A percentile compares a stretch with the other conserved stretches of the same genome.
These are phyloP conservation scores for Bombus difficillimus DNA, from an alignment of 1,140 invertebrate species.

Conservation along the genomic window DNA sequence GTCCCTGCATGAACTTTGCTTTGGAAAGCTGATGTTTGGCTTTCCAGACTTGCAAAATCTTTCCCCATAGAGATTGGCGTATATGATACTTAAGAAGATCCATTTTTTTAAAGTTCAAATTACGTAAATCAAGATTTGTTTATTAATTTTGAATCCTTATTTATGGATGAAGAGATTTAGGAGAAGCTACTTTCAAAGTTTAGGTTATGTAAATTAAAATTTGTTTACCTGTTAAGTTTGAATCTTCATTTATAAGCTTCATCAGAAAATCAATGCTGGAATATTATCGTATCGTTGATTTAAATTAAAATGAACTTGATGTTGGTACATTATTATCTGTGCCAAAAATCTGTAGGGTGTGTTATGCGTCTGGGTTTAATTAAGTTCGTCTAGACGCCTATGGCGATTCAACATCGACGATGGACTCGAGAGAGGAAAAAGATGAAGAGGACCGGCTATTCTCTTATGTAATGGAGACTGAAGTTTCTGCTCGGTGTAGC, in stretches of 20 bases:
- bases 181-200: neutral
- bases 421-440: slow-evolving; percentile 15
- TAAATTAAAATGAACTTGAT: no score
- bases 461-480: slow-evolving; percentile 70
- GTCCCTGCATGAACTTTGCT: neutral
- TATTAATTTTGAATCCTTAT: neutral
- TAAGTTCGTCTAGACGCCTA: slow-evolving; percentile 57
- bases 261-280: neutral
- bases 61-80: no score
- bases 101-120: neutral
- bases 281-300: neutral
- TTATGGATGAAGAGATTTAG: neutral
- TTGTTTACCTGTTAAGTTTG: neutral
- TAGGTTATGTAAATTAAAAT: no score
- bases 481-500: slow-evolving; percentile 72
- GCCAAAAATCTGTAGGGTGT: neutral
- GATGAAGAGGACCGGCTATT: slow-evolving; percentile 56
- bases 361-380: slow-evolving; percentile 28
- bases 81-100: neutral
- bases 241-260: neutral
- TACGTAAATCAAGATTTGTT: neutral
- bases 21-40: neutral
- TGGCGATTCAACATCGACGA: slow-evolving; percentile 26
- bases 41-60: neutral
- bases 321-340: no score